Evolutionary conservation across 2,888 invertebrate genomes (phyloP), one percentile per base, ranked within the genome.

Genomic region (Cryptus armator): DNA sequence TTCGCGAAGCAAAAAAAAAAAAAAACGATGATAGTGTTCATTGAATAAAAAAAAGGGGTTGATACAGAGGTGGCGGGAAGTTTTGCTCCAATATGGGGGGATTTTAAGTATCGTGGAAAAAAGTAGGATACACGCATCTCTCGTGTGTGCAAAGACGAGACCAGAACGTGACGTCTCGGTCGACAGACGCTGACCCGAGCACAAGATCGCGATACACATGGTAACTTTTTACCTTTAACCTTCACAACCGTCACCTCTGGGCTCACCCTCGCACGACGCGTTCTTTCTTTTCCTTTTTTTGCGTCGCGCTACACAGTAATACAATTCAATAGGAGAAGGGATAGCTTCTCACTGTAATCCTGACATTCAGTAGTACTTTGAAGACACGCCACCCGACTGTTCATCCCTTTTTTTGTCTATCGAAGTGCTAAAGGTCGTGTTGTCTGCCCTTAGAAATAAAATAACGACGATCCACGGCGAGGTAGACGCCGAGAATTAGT

Each of bases 151-250:
- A 53, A 53, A 37, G 19, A 71, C 32, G 37, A 71, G 71, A 16
- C 37, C 51, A 48, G 71, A 32, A 10, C 46, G 46, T 46, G 74
- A n/a, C 14, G 62, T 48, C 62, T 16, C 62, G 74, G 62, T n/a
- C 44, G 74, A 62, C 29, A 74, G 62, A 59, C 62, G 44, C 32
- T 59, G 74, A 62, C 59, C 43, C 29, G 16, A 29, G 12, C 9
- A 59, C 62, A 44, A n/a, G 32, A 59, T 74, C 46, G 37, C n/a
- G 67, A 37, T 46, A 64, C 72, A 48, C 43, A 48, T 37, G 32
- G 56, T 74, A 79, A 83, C 48, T 70, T 78, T 75, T 64, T 59
- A 75, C 85, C 79, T 79, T 68, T 70, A 56, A 83, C 82, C 83
- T 83, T 83, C 70, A 16, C 19, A 48, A 51, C 46, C 32, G 16